Base-by-base conservation (phyloP, 2,888 invertebrate genomes). In the Fragum sueziense region DNA sequence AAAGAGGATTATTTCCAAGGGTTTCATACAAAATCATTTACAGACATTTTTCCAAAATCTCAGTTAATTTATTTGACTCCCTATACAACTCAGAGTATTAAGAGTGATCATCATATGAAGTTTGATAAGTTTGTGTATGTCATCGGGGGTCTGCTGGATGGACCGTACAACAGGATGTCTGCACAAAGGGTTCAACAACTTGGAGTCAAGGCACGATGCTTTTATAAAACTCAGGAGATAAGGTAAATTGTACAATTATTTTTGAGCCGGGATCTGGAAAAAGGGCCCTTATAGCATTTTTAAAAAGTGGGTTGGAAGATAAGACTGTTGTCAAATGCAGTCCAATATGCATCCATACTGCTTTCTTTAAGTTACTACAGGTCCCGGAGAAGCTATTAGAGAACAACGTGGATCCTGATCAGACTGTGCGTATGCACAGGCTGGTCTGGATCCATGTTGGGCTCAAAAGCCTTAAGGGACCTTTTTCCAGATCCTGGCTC, bases 1-100 rank as follows among this genome's bases (percentile, higher is more conserved):
- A 31, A 33, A 1, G 31, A 33, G 14, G 61, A 33, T 31, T 61
- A 61, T n/a, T 33, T 61, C 33, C 61, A 61, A 33, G 61, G 33
- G 20, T 61, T 61, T 61, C 61, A 61, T 33, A 33, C 33, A 4
- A 31, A 33, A 33, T 61, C 61, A 7, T 61, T 31, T 61, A 34
- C 33, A n/a, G 61, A 61, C n/a, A 14, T 61, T n/a, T 61, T 61
- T 61, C 33, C 61, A 6, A 61, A 61, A 29, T 61, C 61, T 33
- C 33, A 33, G 14, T 61, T 61, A 20, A 61, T 61, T 9, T 61
- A 61, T 61, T 61, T 61, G 20, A 61, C 61, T 33, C 61, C 61
- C 20, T 61, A 61, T 33, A 47, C 47, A 47, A 47, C n/a, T 47
- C 47, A 14, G n/a, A 47, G 47, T 14, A 47, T 47, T 4, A 47